phyloP scores from a whole-genome alignment of 2,888 invertebrate genomes.

The Pogonocherus hispidulus region DNA sequence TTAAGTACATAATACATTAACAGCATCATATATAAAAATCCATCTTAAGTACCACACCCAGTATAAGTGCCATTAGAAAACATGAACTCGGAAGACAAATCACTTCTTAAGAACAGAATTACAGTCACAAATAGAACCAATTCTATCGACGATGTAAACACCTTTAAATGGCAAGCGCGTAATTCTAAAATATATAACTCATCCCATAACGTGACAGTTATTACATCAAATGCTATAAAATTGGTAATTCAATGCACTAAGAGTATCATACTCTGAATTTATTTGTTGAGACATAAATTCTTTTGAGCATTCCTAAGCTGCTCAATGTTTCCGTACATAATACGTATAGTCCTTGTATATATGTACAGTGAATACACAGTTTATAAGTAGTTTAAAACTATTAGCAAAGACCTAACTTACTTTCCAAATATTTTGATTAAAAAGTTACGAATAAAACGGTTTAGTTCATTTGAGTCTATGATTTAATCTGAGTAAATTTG shows the following conservation, averaged over 20 bases:
- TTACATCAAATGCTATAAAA: constrained; percentile 18
- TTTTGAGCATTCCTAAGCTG: neutral
- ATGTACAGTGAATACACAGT: too few species aligned
- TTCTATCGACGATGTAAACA: constrained; percentile 10
- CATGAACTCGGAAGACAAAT: too few species aligned
- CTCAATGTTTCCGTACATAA: neutral
- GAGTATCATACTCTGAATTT: constrained; percentile 3
- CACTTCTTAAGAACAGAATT: neutral
- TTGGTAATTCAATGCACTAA: constrained; percentile 22
- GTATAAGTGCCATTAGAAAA: too few species aligned
- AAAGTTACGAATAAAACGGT: too few species aligned
- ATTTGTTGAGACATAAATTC: constrained; percentile 16
- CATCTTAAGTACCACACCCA: too few species aligned
- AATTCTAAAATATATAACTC: constrained; percentile 17
- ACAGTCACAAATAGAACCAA: neutral
- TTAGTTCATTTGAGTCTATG: too few species aligned
- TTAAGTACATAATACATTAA: too few species aligned
- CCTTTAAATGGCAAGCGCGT: constrained; percentile 14
- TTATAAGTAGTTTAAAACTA: too few species aligned
- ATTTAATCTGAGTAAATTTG: too few species aligned
- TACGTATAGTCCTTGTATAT: neutral
- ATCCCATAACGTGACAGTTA: constrained; percentile 19
- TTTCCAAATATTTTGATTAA: too few species aligned
- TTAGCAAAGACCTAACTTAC: too few species aligned
- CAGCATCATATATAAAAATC: too few species aligned